These are phyloP conservation scores for Neodon shergylaensis DNA, from an alignment of 2,113 vertebrate species.

Conservation along the genomic window DNA sequence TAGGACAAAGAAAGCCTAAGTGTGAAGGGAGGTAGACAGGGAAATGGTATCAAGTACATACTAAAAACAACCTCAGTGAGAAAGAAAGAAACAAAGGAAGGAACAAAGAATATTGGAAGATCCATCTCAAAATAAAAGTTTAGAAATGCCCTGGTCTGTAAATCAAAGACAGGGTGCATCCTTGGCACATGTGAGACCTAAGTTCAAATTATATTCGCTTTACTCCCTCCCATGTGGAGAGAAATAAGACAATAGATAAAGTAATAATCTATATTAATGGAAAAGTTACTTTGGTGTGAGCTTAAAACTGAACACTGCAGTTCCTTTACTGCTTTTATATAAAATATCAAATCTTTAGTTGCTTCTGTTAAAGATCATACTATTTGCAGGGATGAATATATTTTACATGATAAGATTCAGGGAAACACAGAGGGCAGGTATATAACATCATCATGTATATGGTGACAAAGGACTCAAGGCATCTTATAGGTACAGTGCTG, in stretches of 20 bases:
- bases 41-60: background rate
- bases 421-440: background rate
- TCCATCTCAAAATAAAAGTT: too few relatives aligned
- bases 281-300: background rate
- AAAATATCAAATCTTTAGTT: background rate
- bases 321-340: background rate
- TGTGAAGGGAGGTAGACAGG: background rate
- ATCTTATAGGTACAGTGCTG: background rate
- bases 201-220: too few relatives aligned
- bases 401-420: background rate
- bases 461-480: background rate
- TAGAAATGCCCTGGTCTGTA: too few relatives aligned
- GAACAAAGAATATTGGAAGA: too few relatives aligned
- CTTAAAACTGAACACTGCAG: background rate
- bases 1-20: background rate
- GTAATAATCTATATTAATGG: background rate
- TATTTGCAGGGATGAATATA: background rate
- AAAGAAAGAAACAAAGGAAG: background rate
- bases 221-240: background rate
- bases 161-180: background rate
- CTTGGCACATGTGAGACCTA: background rate
- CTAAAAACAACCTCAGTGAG: background rate
- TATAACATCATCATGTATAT: background rate
- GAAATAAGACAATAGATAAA: background rate
- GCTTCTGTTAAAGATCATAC: background rate